phyloP scores from a whole-genome alignment of 2,888 invertebrate genomes.

The Syritta pipiens region DNA sequence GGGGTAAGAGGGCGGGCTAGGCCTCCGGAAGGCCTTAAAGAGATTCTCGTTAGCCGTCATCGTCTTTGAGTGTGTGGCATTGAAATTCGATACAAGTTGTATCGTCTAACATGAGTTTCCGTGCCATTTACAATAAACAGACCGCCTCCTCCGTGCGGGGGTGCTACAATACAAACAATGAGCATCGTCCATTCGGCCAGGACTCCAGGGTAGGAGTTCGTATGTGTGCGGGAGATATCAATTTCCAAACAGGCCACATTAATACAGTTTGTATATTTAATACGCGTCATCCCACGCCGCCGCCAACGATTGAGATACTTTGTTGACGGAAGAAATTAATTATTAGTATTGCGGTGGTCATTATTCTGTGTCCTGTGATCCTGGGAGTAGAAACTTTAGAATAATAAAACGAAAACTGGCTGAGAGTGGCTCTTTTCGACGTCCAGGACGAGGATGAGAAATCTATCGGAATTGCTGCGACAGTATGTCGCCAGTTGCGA shows the following conservation, averaged over 20 bases:
- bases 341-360: constrained; percentile 10
- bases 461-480: neutral
- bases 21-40: constrained; percentile 23
- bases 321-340: constrained; percentile 46
- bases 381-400: too few species aligned
- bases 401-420: neutral
- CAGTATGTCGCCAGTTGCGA: neutral
- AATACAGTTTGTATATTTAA: constrained; percentile 6
- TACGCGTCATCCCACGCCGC: neutral
- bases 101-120: neutral
- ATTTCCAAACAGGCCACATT: constrained; percentile 36
- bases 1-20: neutral
- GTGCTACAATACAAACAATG: constrained; percentile 11
- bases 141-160: neutral
- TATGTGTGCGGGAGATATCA: constrained; percentile 23
- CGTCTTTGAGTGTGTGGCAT: neutral
- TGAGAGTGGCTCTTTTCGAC: neutral
- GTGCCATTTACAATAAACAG: constrained; percentile 24
- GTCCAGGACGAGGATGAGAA: neutral
- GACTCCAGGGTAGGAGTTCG: neutral
- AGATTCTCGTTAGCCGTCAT: neutral
- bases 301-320: constrained; percentile 13
- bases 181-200: constrained; percentile 20
- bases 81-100: constrained; percentile 7
- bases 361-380: neutral